These are phyloP conservation scores for Parambassis ranga DNA, from an alignment of 2,797 vertebrate genomes.

Conservation along the genomic window DNA sequence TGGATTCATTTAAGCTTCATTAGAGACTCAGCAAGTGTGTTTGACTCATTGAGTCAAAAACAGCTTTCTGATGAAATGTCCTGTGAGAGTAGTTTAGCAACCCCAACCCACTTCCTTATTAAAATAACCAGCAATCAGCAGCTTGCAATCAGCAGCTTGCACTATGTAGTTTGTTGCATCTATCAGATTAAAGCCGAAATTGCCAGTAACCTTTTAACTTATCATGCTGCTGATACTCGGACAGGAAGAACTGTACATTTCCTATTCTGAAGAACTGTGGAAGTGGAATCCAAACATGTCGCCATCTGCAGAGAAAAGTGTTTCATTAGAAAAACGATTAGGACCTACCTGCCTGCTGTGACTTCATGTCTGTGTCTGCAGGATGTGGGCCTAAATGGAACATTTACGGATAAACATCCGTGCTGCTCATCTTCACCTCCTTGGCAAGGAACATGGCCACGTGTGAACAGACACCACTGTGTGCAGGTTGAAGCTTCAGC, in stretches of 20 bases:
- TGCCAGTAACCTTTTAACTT: no score
- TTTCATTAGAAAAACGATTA: no score
- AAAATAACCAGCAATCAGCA: not conserved
- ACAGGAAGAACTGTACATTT: not conserved
- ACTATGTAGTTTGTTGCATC: not conserved
- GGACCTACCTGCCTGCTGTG: not conserved
- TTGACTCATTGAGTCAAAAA: not conserved
- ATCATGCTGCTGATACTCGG: not conserved
- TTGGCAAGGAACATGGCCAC: not conserved
- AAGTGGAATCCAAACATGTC: no score
- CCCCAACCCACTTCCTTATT: not conserved
- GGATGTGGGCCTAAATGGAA: no score
- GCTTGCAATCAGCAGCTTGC: not conserved
- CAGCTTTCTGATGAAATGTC: not conserved
- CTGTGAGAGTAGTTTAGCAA: not conserved
- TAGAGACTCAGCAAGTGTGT: no score
- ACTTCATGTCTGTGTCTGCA: not conserved
- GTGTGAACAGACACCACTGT: not conserved
- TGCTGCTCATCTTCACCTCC: not conserved
- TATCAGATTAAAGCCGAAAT: not conserved
- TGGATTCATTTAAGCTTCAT: no score
- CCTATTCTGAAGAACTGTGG: no score
- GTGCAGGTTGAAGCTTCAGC: not conserved
- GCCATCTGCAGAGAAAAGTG: no score
- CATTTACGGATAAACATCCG: not conserved